A percentile compares a stretch with the other conserved stretches of the same genome.
Conservation (phyloP, 2,797 vertebrate genomes). For the Spondyliosoma cantharus region DNA sequence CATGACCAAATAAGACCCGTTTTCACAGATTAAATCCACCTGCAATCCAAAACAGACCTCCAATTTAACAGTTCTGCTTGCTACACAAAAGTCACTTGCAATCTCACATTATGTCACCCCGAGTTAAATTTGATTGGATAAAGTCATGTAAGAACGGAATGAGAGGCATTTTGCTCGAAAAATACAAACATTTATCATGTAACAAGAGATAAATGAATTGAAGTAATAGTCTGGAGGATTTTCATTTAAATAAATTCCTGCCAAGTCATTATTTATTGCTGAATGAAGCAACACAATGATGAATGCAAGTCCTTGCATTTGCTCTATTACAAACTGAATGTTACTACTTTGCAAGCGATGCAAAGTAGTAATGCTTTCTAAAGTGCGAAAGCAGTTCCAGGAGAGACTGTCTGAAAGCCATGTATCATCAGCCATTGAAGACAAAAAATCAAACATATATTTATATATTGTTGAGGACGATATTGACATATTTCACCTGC, state of each 20-base stretch:
- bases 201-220: background rate
- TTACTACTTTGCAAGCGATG: no score
- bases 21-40: background rate
- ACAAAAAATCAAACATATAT: no score
- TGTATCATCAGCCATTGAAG: no score
- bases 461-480: background rate
- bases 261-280: no score
- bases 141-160: background rate
- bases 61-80: background rate
- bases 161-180: background rate
- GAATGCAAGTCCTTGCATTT: no score
- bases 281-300: no score
- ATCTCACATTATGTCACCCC: background rate
- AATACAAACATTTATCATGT: background rate
- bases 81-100: background rate
- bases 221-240: background rate
- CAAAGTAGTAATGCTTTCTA: no score
- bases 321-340: no score
- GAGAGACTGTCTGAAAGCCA: no score
- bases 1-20: background rate
- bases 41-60: background rate
- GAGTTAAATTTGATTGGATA: background rate
- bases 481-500: background rate
- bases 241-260: no score
- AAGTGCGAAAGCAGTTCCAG: no score